These are phyloP conservation scores for Pegoplata infirma DNA, from an alignment of 2,888 invertebrate genomes.

Conservation along the genomic window DNA sequence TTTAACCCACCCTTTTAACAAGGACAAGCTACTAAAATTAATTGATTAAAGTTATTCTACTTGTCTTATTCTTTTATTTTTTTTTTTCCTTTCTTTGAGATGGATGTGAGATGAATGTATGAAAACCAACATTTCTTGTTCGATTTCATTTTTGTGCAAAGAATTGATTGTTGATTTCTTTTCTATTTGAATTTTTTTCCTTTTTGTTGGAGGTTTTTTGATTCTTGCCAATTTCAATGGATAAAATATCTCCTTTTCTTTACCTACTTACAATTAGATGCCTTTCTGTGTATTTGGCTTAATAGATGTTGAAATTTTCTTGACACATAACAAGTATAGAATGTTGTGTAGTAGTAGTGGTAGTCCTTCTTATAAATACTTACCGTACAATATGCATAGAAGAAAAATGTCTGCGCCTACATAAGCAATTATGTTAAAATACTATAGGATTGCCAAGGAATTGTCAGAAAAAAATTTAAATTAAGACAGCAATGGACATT, in stretches of 20 bases:
- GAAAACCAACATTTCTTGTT: slow-evolving; percentile 42
- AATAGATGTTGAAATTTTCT: slow-evolving; percentile 48
- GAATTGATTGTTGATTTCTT: slow-evolving; percentile 48
- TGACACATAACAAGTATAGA: slow-evolving; percentile 48
- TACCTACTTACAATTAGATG: no score
- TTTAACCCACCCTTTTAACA: slow-evolving; percentile 5
- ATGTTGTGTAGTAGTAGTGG: neutral
- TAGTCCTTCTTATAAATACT: no score
- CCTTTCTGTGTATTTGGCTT: slow-evolving; percentile 22
- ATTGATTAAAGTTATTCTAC: slow-evolving; percentile 54
- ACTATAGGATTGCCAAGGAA: slow-evolving; percentile 10
- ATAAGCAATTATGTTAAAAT: slow-evolving; percentile 43
- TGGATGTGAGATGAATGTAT: slow-evolving; percentile 26
- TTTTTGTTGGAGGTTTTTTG: slow-evolving; percentile 25
- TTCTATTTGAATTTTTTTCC: neutral
- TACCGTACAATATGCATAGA: neutral
- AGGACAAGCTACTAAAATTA: slow-evolving; percentile 46
- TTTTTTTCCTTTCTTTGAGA: no score
- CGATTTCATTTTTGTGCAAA: slow-evolving; percentile 17
- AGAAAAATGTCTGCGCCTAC: slow-evolving; percentile 20
- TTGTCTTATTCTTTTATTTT: slow-evolving; percentile 17
- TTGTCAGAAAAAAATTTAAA: no score
- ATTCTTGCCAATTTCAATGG: slow-evolving; percentile 21
- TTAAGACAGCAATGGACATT: no score
- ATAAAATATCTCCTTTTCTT: no score